Percentiles rank a stretch among this genome's conserved stretches.
These are phyloP conservation scores for Takifugu ocellatus DNA, from an alignment of 2,797 vertebrate genomes.

Conservation along the genomic window DNA sequence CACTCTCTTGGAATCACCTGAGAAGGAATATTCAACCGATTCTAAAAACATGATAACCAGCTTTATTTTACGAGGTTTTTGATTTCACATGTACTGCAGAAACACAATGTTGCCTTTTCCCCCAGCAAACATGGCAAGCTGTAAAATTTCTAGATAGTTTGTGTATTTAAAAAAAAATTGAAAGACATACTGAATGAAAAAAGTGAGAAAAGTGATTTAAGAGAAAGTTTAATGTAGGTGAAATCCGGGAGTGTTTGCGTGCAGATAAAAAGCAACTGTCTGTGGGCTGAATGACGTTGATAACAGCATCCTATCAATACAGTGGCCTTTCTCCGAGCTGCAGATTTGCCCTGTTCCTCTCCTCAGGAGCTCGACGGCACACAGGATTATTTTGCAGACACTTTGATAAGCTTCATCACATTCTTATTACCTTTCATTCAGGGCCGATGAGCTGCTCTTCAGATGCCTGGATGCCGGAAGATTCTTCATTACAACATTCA, in stretches of 20 bases:
- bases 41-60: no score
- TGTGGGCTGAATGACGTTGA: conserved; percentile 54
- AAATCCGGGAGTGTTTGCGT: conserved; percentile 25
- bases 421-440: conserved; percentile 16
- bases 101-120: no score
- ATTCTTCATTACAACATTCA: no score
- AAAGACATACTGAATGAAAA: conserved; percentile 1
- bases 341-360: conserved; percentile 38
- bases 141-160: not conserved
- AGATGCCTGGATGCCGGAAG: not conserved
- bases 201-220: conserved; percentile 18
- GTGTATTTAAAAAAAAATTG: not conserved
- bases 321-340: conserved; percentile 58
- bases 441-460: not conserved
- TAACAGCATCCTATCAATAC: conserved; percentile 66
- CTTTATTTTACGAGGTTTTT: no score
- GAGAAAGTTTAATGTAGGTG: conserved; percentile 27
- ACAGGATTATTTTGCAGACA: conserved; percentile 24
- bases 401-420: conserved; percentile 24
- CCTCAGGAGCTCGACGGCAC: conserved; percentile 37
- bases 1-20: not conserved
- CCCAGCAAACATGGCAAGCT: no score
- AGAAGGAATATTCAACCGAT: not conserved
- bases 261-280: conserved; percentile 56
- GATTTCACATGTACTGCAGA: no score